Percentiles rank a stretch among this genome's conserved stretches.
Conservation (phyloP, 2,888 invertebrate genomes). For the Atrina japonica region DNA sequence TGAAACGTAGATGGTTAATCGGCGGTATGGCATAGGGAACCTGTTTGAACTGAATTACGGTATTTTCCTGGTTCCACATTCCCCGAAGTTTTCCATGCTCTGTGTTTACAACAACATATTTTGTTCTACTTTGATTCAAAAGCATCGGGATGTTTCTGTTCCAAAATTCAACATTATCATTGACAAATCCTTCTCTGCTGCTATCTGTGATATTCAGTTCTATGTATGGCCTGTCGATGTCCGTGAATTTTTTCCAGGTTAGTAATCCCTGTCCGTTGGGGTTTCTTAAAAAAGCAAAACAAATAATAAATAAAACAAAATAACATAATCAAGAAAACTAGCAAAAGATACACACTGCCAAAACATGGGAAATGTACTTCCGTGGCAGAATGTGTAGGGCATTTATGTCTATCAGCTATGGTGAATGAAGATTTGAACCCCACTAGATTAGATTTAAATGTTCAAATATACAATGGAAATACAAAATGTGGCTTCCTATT, state of each 20-base stretch:
- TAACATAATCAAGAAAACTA: too few relatives aligned
- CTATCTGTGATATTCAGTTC: constrained; percentile 34
- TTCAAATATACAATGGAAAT: too few relatives aligned
- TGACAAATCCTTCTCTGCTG: constrained; percentile 21
- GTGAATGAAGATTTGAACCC: too few relatives aligned
- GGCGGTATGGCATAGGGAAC: constrained; percentile 58
- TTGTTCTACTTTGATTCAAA: neutral
- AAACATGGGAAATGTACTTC: too few relatives aligned
- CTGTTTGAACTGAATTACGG: constrained; percentile 42
- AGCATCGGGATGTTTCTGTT: neutral
- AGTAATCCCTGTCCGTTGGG: constrained; percentile 26
- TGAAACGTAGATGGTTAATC: constrained; percentile 44
- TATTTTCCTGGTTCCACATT: neutral
- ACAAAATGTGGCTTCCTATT: too few relatives aligned
- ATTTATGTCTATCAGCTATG: too few relatives aligned
- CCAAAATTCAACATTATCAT: constrained; percentile 49
- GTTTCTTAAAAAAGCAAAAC: constrained; percentile 42
- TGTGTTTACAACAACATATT: constrained; percentile 1
- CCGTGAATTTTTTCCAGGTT: constrained; percentile 40
- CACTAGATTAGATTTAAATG: too few relatives aligned
- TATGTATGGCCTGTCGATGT: constrained; percentile 24
- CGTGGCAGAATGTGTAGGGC: too few relatives aligned
- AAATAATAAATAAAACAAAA: too few relatives aligned
- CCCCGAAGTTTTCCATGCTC: constrained; percentile 16
- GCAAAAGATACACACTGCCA: too few relatives aligned